Base-by-base conservation (phyloP, 2,113 vertebrate genomes). In the Phycodurus eques region DNA sequence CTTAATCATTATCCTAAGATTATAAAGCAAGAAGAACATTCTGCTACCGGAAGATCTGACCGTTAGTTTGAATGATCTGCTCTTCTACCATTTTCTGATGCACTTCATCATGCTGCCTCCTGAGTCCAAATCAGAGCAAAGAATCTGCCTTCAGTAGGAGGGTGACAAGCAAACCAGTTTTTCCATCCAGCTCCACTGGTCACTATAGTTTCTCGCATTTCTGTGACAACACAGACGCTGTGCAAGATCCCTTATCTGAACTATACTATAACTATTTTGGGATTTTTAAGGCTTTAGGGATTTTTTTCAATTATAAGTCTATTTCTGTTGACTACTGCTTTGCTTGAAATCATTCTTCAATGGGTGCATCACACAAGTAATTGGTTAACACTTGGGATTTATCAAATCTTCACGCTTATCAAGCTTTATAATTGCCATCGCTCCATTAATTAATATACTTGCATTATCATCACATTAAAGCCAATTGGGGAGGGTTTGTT, bases 401-500 rank as follows among this genome's bases (percentile, higher is more conserved):
- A 68, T 78, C 71, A 68, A 78, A 85, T 68, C 81, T 69, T 14
- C 53, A 62, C 67, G 72, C 71, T 78, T 75, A 83, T 84, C 62
- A 56, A 56, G 69, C 57, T 67, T 54, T 49, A 78, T 85, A 83
- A 88, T 69, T 76, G 33, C 11, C 72, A 77, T 76, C 70, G 77
- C 71, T 60, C 35, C 54, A 80, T 82, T 76, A 78, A 88, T 88
- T 86, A 78, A 81, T 77, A 79, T 53, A 53, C 70, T 63, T 60
- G 77, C 63, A 80, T 82, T 87, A 84, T 84, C 68, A 54, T 66
- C 70, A 60, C 68, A 72, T 83, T 78, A 83, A 79, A 84, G 75
- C 77, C 51, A 22, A 73, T 56, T 69, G 42, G 67, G 63, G 66
- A 75, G 54, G 63, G 2, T 46, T 67, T 76, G 76, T 69, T 78